Conservation (phyloP, 2,113 vertebrate species). For the Rhombomys opimus region DNA sequence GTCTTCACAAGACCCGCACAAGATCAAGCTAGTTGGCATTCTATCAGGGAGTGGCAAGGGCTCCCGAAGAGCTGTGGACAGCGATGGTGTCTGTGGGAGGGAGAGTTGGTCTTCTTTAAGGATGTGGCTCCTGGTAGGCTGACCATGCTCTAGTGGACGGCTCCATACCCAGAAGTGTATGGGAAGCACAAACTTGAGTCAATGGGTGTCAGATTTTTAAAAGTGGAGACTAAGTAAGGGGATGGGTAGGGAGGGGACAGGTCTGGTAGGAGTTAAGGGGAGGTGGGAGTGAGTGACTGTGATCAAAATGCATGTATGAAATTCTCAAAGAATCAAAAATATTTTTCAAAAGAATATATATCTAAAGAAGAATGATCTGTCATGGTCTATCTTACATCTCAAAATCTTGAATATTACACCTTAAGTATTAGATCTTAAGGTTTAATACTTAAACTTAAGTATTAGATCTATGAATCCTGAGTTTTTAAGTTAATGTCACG, state of each 20-base stretch:
- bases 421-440: neutral
- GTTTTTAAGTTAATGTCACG: neutral
- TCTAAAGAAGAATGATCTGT: neutral
- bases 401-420: neutral
- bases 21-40: neutral
- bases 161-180: neutral
- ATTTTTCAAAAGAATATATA: neutral
- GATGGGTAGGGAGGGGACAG: neutral
- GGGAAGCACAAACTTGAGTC: neutral
- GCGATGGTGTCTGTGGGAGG: neutral
- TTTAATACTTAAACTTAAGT: no score
- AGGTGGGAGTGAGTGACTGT: neutral
- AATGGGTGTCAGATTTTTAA: neutral
- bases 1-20: neutral
- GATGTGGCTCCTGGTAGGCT: neutral
- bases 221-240: neutral
- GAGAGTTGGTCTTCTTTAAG: neutral
- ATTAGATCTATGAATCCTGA: slow-evolving; percentile 1
- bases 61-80: neutral
- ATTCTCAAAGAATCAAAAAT: neutral
- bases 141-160: neutral
- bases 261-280: neutral
- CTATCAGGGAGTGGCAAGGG: neutral
- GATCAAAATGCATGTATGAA: neutral
- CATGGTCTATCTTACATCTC: neutral